Base-by-base conservation (phyloP, 2,797 vertebrate species). In the Acanthis flammea region DNA sequence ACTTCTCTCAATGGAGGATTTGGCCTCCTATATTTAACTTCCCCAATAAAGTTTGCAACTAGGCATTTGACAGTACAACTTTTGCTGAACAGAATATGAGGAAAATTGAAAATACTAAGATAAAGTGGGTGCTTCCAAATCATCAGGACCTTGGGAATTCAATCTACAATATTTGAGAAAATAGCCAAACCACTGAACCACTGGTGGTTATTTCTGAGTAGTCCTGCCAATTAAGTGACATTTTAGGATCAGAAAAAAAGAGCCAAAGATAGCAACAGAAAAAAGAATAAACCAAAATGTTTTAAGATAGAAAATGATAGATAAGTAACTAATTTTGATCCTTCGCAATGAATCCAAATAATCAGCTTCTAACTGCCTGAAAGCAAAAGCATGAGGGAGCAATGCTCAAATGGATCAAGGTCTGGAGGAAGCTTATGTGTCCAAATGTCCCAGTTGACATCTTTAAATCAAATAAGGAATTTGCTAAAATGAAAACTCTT, bases 1-100 rank as follows among this genome's bases (percentile, higher is more conserved):
- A 0, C 13, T 47, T 22, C n/a, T 53, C 17, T 33, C 27, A 25
- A 2, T 9, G 1, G 2, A 45, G 7, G 19, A 41, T 70, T 84
- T 73, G 44, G 9, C 41, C 55, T 31, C 12, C 28, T 35, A 0
- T 30, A 9, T 42, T n/a, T 33, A 74, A 17, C 12, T 45, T 62
- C 31, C 48, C 21, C 13, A 1, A 14, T 16, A 30, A 31, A 42
- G 22, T 51, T 50, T 72, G 44, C n/a, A 44, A 2, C 9, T 12
- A 47, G 10, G n/a, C 14, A 3, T 44, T 42, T 60, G 22, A 35
- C 30, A 39, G 6, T 39, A 12, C 1, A 12, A 24, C 28, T 72
- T 81, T 5, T 31, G 8, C 47, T 35, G 42, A 58, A 28, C 5
- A 21, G 39, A 58, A 42, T 25, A 37, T n/a, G 23, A 75, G 19